These are phyloP conservation scores for Portunus trituberculatus DNA, from an alignment of 1,140 invertebrate species.

Conservation along the genomic window DNA sequence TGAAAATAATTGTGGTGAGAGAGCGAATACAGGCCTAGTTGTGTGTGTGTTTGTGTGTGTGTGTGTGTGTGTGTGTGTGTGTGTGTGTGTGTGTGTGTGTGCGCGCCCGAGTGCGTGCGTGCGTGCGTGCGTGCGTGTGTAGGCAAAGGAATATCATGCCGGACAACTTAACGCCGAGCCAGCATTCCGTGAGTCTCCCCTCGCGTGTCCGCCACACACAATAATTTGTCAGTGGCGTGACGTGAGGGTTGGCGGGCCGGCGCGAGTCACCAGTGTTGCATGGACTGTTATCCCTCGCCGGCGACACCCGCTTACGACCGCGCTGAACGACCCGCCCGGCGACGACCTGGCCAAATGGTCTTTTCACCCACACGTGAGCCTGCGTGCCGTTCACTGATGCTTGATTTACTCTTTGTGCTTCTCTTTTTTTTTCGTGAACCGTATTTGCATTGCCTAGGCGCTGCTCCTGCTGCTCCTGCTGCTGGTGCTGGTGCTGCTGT, in stretches of 20 bases:
- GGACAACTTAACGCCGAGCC: not conserved
- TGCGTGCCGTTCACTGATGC: too few relatives aligned
- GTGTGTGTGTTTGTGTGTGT: too few relatives aligned
- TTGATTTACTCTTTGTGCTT: not conserved
- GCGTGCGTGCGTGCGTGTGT: too few relatives aligned
- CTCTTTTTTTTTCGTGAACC: not conserved
- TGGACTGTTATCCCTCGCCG: not conserved
- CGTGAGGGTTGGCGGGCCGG: not conserved
- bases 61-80: not conserved
- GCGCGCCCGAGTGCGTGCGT: too few relatives aligned
- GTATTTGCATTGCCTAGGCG: not conserved
- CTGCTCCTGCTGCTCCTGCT: not conserved
- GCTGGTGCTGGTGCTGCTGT: not conserved
- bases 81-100: not conserved
- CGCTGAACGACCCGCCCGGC: not conserved
- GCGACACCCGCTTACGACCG: not conserved
- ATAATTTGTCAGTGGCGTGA: not conserved
- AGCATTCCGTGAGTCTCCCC: not conserved
- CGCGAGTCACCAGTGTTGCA: not conserved
- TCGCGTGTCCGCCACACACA: not conserved
- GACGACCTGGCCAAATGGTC: not conserved
- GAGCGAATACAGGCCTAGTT: too few relatives aligned
- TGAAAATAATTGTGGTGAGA: too few relatives aligned
- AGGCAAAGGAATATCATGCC: not conserved
- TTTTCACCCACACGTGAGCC: not conserved